Evolutionary conservation across 1,140 invertebrate genomes (phyloP).

Genomic region (Rhagoletis zephyria): DNA sequence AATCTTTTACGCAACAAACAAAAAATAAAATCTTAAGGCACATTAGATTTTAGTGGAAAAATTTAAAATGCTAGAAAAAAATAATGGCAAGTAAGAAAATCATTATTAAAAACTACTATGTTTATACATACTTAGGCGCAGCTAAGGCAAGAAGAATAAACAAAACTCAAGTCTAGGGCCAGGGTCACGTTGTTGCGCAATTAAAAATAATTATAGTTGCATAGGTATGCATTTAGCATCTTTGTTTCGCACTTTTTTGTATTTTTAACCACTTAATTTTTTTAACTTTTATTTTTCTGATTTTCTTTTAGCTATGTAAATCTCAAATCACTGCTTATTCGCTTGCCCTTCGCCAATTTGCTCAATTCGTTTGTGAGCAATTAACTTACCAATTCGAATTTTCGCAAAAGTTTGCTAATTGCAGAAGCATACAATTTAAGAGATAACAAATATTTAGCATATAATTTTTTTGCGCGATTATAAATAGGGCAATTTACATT

Average conservation of each 20-base stretch:
- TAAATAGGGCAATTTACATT: too few species aligned
- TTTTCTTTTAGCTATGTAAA: too few species aligned
- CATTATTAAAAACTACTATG: not conserved
- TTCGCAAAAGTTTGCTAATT: not conserved
- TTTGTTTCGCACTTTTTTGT: not conserved
- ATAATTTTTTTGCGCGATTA: too few species aligned
- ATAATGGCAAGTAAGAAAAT: not conserved
- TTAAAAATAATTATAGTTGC: slow-evolving; percentile 11
- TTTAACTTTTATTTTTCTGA: not conserved
- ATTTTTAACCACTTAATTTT: not conserved
- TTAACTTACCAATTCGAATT: not conserved
- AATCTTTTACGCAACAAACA: too few species aligned
- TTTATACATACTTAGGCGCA: not conserved
- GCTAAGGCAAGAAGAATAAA: not conserved
- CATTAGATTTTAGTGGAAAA: too few species aligned
- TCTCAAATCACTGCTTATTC: too few species aligned
- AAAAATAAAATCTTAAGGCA: too few species aligned
- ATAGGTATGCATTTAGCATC: too few species aligned
- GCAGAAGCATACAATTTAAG: not conserved
- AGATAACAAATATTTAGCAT: too few species aligned
- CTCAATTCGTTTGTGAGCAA: too few species aligned
- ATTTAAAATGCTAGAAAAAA: not conserved
- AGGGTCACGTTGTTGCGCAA: not conserved
- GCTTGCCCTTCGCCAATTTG: too few species aligned
- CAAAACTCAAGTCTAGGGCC: not conserved